A percentile compares a stretch with the other conserved stretches of the same genome.
phyloP scores from a whole-genome alignment of 2,113 vertebrate species.

The Crotalus horridus region DNA sequence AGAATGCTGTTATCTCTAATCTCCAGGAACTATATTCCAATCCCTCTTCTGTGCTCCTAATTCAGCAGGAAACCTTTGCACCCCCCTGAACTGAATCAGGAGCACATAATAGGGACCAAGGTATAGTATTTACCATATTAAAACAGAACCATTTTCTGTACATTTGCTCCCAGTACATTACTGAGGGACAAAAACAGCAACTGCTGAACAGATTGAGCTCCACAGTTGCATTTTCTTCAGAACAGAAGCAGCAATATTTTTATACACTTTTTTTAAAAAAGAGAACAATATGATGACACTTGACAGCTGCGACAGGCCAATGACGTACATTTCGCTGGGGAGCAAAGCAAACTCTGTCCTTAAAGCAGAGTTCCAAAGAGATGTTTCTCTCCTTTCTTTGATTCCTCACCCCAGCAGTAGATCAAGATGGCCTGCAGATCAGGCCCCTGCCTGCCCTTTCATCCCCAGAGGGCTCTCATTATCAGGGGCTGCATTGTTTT shows the following conservation, averaged over 20 bases:
- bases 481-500: not conserved
- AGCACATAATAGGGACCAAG: not conserved
- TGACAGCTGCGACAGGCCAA: not conserved
- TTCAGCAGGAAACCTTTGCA: not conserved
- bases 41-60: not conserved
- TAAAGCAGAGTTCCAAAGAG: not conserved
- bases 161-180: not conserved
- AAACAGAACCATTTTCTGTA: not conserved
- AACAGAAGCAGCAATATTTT: not conserved
- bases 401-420: not conserved
- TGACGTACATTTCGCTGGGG: not conserved
- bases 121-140: not conserved
- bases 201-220: not conserved
- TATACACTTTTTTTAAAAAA: not conserved
- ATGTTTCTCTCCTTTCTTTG: not conserved
- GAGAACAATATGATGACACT: not conserved
- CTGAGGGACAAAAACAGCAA: not conserved
- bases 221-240: not conserved
- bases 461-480: not conserved
- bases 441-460: not conserved
- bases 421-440: not conserved
- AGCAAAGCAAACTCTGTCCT: not conserved
- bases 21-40: not conserved
- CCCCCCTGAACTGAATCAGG: not conserved
- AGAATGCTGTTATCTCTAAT: not conserved